phyloP scores from a whole-genome alignment of 2,888 invertebrate genomes.

The Arrhopalites spinosus region DNA sequence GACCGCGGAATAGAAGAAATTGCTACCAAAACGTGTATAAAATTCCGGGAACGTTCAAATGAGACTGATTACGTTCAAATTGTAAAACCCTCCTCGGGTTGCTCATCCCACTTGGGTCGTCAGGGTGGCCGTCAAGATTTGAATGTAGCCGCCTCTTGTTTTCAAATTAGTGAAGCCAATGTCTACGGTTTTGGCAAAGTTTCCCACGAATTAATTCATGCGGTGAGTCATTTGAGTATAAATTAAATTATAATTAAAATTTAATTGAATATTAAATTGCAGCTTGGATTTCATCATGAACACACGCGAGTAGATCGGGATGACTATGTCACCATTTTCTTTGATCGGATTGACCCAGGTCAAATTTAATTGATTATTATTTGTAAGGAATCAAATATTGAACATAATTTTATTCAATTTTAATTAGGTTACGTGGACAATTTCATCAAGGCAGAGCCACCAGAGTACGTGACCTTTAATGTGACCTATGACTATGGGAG shows the following conservation, averaged over 20 bases:
- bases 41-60: neutral
- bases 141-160: neutral
- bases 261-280: neutral
- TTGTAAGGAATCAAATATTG: neutral
- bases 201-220: neutral
- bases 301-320: neutral
- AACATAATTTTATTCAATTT: too few relatives aligned
- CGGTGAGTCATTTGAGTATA: neutral
- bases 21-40: neutral
- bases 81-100: neutral
- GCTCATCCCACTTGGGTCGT: neutral
- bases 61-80: neutral
- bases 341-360: neutral
- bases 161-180: neutral
- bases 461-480: neutral
- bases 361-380: neutral
- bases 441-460: neutral
- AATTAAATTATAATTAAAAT: neutral
- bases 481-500: neutral
- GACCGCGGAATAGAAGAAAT: neutral
- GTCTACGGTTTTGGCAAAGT: neutral
- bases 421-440: neutral
- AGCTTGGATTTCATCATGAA: neutral
- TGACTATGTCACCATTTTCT: neutral
- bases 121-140: neutral